Base-by-base conservation (phyloP, 2,113 vertebrate species). In the Cebus imitator region DNA sequence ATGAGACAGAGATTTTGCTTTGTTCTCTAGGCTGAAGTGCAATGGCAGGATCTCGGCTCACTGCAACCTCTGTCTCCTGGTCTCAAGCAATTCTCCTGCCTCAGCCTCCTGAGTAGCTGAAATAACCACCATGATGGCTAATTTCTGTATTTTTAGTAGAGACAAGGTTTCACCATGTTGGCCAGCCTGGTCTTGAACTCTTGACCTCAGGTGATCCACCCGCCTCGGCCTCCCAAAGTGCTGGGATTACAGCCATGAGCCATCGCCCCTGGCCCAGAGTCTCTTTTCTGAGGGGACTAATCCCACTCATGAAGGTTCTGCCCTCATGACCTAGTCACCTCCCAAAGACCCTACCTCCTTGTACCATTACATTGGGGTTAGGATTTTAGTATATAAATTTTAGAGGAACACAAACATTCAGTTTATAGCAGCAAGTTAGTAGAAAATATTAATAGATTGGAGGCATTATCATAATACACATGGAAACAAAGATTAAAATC, bases 401-500 rank as follows among this genome's bases (percentile, higher is more conserved):
- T 35, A 27, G 5, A n/a, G 13, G 35, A 21, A 27, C 30, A 66
- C 25, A 40, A 57, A 32, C 35, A 30, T 57, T 45, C 30, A 55
- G 58, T 30, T 32, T 11, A 45, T 27, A 40, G 86, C 43, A 64
- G 35, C 10, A 95, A 94, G 84, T 55, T 45, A 43, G 30, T 35
- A 61, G 27, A 52, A 94, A 83, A 50, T 82, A 20, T 80, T 57
- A 88, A 32, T n/a, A 55, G 17, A 57, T 75, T 64, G 9, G 8
- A 12, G 52, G 5, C 58, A 57, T 91, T 80, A 80, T 82, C 50
- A n/a, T 8, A 78, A 80, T 14, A 78, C 6, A 45, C 2, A 0
- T 64, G 32, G 45, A 70, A 87, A 85, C 27, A 79, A 80, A 76
- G 5, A 86, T 93, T 89, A 93, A 85, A 82, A 90, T 45, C 84